Evolutionary conservation across 1,140 invertebrate species (phyloP), one percentile per base, ranked within the genome.

Genomic region (Hyles euphorbiae): DNA sequence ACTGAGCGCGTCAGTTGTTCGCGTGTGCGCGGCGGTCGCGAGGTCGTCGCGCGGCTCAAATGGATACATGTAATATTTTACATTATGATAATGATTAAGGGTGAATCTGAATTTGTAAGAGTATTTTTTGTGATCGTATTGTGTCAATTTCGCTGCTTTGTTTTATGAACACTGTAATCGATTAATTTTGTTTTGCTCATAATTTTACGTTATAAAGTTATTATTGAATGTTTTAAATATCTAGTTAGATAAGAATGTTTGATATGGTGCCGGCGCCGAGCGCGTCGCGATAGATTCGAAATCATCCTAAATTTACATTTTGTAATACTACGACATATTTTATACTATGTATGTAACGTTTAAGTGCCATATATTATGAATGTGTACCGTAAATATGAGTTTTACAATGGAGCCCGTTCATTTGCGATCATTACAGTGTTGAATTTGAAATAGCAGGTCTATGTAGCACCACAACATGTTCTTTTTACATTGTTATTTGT

Each of bases 401-500:
- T 40, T 40, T 40, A 43, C 53, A 53, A 64, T 64, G 57, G 44
- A 56, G 4, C 36, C 36, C 36, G 36, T 40, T 40, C 53, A 44
- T 45, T 54, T 11, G 3, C 40, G 3, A 44, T 61, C 67, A 68
- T 71, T 74, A 72, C 76, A 81, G 72, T 83, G 78, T 81, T 73
- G 65, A 62, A 65, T 67, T 67, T 67, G 67, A 71, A 63, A 60
- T 64, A 70, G 67, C 76, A 76, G 68, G 71, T 79, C 69, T 80
- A 73, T 76, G 68, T 73, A 72, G 69, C 58, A 64, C 74, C 69
- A 74, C 73, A 74, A 68, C 62, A 69, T 76, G 68, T 79, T 72
- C 64, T 73, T 75, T 81, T 87, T 87, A 86, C 71, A 76, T 85
- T 88, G 81, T 88, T 87, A 87, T 77, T 84, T 88, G 82, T 87